Percentiles rank a stretch among this genome's conserved stretches.
phyloP scores from a whole-genome alignment of 1,140 invertebrate species.

The Hycleus cichorii region DNA sequence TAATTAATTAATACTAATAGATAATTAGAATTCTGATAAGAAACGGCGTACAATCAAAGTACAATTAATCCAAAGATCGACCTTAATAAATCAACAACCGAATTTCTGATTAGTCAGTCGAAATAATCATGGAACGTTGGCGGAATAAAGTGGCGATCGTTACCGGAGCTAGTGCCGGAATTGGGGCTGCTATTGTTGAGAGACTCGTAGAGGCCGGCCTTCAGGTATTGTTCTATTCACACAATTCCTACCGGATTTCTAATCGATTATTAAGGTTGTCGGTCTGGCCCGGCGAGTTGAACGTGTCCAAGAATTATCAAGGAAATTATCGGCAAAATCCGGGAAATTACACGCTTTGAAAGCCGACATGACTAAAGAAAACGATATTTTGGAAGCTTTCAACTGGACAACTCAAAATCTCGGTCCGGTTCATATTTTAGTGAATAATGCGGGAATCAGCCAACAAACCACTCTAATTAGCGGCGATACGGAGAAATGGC shows the following conservation, averaged over 20 bases:
- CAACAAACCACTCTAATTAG: conserved; percentile 30
- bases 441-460: conserved; percentile 66
- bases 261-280: conserved; percentile 44
- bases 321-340: conserved; percentile 17
- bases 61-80: too few relatives aligned
- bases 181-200: conserved; percentile 41
- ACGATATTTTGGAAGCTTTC: conserved; percentile 59
- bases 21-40: too few relatives aligned
- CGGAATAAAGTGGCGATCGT: conserved; percentile 45
- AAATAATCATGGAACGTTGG: conserved; percentile 44
- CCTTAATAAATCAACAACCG: too few relatives aligned
- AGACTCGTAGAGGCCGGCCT: conserved; percentile 42
- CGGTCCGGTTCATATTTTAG: conserved; percentile 58
- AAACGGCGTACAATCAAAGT: too few relatives aligned
- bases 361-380: conserved; percentile 58
- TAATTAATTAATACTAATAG: too few relatives aligned
- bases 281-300: conserved; percentile 60
- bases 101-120: neutral
- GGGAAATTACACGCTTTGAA: conserved; percentile 45
- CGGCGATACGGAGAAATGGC: conserved; percentile 44
- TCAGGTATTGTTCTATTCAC: conserved; percentile 20
- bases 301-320: conserved; percentile 44
- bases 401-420: conserved; percentile 51
- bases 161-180: conserved; percentile 48
- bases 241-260: too few relatives aligned